Evolutionary conservation across 2,888 invertebrate genomes (phyloP).

Genomic region (Epirrhoe tristata): DNA sequence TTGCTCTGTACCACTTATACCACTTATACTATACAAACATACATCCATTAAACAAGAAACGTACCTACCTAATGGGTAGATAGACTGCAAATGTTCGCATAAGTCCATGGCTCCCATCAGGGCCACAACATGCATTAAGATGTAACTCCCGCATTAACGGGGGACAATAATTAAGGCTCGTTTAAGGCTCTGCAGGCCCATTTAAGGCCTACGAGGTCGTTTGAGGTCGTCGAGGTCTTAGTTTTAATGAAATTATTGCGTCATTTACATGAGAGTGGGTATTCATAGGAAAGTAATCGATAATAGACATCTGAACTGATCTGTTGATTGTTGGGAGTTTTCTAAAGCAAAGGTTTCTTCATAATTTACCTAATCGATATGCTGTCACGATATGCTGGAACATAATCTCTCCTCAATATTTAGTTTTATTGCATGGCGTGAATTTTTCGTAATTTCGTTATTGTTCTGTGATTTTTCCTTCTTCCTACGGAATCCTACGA

Average conservation of each 20-base stretch:
- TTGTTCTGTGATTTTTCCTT: conserved; percentile 6
- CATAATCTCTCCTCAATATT: too few species aligned
- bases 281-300: conserved; percentile 29
- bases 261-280: conserved; percentile 28
- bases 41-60: too few species aligned
- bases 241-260: conserved; percentile 31
- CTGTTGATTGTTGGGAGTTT: background rate
- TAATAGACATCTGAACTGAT: conserved; percentile 22
- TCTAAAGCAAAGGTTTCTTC: background rate
- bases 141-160: conserved; percentile 7
- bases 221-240: conserved; percentile 21
- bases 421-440: too few species aligned
- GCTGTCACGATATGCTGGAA: too few species aligned
- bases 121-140: conserved; percentile 11
- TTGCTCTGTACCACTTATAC: too few species aligned
- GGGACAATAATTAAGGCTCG: conserved; percentile 19
- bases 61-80: background rate
- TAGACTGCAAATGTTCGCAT: conserved; percentile 11
- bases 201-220: conserved; percentile 18
- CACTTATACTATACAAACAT: too few species aligned
- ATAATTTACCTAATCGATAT: background rate
- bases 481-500: conserved; percentile 27
- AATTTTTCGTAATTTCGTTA: too few species aligned
- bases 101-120: background rate
- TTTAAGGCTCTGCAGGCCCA: conserved; percentile 13